Percentiles rank a stretch among this genome's conserved stretches.
Evolutionary conservation across 2,797 vertebrate species (phyloP).

Genomic region (Lateolabrax maculatus): DNA sequence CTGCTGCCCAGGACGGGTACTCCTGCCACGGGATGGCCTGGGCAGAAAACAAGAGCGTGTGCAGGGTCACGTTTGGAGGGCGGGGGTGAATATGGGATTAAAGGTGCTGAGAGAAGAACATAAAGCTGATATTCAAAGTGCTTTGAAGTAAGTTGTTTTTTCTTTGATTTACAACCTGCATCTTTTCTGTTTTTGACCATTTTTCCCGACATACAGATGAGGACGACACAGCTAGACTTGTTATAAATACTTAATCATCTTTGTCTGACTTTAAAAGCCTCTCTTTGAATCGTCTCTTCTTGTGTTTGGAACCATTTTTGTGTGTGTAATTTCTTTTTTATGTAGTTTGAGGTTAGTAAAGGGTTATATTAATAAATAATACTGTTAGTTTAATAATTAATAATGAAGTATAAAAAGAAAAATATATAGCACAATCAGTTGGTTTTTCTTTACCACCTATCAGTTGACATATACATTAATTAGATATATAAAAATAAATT

Average conservation of each 20-base stretch:
- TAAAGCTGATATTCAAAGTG: no score
- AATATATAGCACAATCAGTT: no score
- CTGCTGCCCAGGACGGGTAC: constrained; percentile 83
- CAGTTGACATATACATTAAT: no score
- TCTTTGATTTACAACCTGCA: no score
- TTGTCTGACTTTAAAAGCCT: not conserved
- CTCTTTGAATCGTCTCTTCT: no score
- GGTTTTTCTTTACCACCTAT: no score
- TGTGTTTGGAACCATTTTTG: not conserved
- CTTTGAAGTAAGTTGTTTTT: no score
- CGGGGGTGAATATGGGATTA: no score
- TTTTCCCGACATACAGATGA: no score
- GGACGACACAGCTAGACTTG: no score
- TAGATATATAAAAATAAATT: no score
- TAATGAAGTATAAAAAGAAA: not conserved
- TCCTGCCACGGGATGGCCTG: constrained; percentile 85
- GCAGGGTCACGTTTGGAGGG: not conserved
- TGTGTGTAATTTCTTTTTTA: not conserved
- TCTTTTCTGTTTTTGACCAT: no score
- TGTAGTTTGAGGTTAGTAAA: not conserved
- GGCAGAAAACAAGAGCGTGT: not conserved
- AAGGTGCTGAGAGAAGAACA: not conserved
- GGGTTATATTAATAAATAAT: not conserved
- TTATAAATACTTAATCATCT: not conserved
- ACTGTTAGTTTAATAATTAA: not conserved